Evolutionary conservation across 2,888 invertebrate genomes (phyloP).

Genomic region (Drosophila quinaria): DNA sequence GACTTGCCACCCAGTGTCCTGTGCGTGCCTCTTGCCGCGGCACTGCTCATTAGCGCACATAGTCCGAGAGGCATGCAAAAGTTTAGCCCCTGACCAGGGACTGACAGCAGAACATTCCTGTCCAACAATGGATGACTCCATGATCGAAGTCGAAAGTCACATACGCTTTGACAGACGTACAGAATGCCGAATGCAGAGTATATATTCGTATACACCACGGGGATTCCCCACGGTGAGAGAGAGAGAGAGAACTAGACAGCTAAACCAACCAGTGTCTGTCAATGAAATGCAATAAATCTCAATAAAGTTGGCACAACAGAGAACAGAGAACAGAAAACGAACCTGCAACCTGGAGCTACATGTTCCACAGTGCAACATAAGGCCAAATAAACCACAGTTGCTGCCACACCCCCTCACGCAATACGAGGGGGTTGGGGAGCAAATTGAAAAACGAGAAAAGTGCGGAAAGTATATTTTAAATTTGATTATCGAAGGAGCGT

Average conservation of each 20-base stretch:
- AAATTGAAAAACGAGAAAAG: slow-evolving; percentile 31
- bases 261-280: slow-evolving; percentile 48
- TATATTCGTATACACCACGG: slow-evolving; percentile 10
- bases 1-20: background rate
- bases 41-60: slow-evolving; percentile 26
- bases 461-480: slow-evolving; percentile 68
- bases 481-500: slow-evolving; percentile 71
- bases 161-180: slow-evolving; percentile 4
- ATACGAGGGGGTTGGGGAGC: background rate
- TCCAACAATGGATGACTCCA: background rate
- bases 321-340: background rate
- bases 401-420: background rate
- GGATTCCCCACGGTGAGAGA: background rate
- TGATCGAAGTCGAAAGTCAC: slow-evolving; percentile 17
- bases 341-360: slow-evolving; percentile 31
- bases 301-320: slow-evolving; percentile 68
- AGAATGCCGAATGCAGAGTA: background rate
- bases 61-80: slow-evolving; percentile 15
- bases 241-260: background rate
- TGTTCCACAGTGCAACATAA: slow-evolving; percentile 46
- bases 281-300: slow-evolving; percentile 76
- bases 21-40: slow-evolving; percentile 26
- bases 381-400: slow-evolving; percentile 60
- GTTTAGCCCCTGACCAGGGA: background rate
- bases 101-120: background rate